These are phyloP conservation scores for Odontesthes bonariensis DNA, from an alignment of 2,113 vertebrate species.

Conservation along the genomic window DNA sequence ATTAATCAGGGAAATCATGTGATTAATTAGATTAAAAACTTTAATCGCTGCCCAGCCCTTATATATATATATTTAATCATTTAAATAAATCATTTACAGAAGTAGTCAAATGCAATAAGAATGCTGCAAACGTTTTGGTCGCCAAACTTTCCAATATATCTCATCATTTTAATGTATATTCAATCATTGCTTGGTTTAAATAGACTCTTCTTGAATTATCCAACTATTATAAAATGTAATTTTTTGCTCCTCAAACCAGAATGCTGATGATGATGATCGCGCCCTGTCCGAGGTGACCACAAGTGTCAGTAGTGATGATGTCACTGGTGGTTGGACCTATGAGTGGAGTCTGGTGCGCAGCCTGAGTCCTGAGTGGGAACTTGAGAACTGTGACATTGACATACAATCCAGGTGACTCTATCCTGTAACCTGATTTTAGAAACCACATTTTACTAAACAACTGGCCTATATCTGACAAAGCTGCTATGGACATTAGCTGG, in stretches of 20 bases:
- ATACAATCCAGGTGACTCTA: slow-evolving; percentile 79
- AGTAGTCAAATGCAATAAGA: neutral
- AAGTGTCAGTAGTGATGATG: slow-evolving; percentile 71
- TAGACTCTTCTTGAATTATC: slow-evolving; percentile 34
- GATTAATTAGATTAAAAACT: too few relatives aligned
- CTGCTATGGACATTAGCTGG: neutral
- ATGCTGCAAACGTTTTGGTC: neutral
- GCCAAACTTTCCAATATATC: neutral
- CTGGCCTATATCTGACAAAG: neutral
- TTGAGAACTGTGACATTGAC: slow-evolving; percentile 79
- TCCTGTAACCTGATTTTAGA: slow-evolving; percentile 46
- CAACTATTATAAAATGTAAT: slow-evolving; percentile 21
- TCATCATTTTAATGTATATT: neutral
- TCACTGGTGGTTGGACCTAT: slow-evolving; percentile 60
- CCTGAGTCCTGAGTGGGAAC: slow-evolving; percentile 81
- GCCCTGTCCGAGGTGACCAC: slow-evolving; percentile 60
- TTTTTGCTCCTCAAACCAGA: slow-evolving; percentile 56
- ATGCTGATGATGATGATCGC: slow-evolving; percentile 32
- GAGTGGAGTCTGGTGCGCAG: slow-evolving; percentile 76
- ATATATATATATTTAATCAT: neutral
- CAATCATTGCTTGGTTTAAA: neutral
- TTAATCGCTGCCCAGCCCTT: too few relatives aligned
- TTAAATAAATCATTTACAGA: neutral
- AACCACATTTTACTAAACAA: slow-evolving; percentile 29
- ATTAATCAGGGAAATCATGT: too few relatives aligned